Base-by-base conservation (phyloP, 2,888 invertebrate species). In the Apoda limacodes region DNA sequence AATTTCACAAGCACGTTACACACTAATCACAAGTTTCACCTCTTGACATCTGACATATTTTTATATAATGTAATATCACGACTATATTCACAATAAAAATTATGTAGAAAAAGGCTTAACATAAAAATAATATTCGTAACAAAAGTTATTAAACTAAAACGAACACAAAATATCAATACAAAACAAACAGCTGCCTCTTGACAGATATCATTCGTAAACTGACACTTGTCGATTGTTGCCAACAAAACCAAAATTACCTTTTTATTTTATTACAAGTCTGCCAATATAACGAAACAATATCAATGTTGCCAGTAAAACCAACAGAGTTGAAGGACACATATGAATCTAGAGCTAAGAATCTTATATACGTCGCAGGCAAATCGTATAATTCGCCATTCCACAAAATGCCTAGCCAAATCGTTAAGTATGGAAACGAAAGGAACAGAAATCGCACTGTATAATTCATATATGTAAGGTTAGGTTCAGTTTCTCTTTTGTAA, bases 171-270 rank as follows among this genome's bases (percentile, higher is more conserved):
- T 69, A 76, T 64, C 63, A 52, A 67, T 74, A 75, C 70, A 76
- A 80, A 80, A 78, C 72, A 80, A 80, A 78, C 78, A 80, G 68
- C 75, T 68, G 69, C 74, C 74, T 72, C 17, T 72, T 80, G 78
- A 80, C 78, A 80, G 71, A 57, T 67, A 60, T 66, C 61, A 65
- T 56, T 57, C 63, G 57, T 62, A 67, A 70, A 76, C 75, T 78
- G 70, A 72, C 70, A 68, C 55, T 52, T 56, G 55, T 50, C n/a
- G n/a, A n/a, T n/a, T n/a, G n/a, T n/a, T n/a, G n/a, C n/a, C n/a
- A n/a, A n/a, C n/a, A n/a, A n/a, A n/a, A n/a, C n/a, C n/a, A n/a
- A n/a, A n/a, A n/a, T n/a, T n/a, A n/a, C n/a, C n/a, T n/a, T n/a
- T n/a, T n/a, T n/a, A n/a, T 69, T 74, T 66, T 59, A 64, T 59